Conservation (phyloP, 2,797 vertebrate genomes). For the Peromyscus eremicus region DNA sequence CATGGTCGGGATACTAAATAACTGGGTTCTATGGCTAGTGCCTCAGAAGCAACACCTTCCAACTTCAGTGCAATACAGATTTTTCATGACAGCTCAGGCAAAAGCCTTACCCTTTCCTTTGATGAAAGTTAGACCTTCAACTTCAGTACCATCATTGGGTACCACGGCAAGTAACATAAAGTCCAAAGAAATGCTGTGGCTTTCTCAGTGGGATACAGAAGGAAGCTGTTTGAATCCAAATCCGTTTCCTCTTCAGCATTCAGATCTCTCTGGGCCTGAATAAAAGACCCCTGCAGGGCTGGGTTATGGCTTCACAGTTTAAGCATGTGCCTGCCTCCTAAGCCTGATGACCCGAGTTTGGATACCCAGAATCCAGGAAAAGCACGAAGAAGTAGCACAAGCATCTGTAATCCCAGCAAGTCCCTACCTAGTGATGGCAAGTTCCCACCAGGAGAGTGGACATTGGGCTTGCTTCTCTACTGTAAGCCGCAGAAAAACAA, state of each 20-base stretch:
- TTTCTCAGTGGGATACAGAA: not conserved
- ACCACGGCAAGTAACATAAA: not conserved
- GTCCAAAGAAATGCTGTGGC: not conserved
- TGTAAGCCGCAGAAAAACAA: not conserved
- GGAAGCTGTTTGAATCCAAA: not conserved
- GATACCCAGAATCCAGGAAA: not conserved
- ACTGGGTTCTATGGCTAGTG: not conserved
- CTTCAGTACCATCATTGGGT: not conserved
- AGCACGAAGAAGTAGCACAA: not conserved
- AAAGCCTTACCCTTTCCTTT: not conserved
- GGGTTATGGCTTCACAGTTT: not conserved
- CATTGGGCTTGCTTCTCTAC: not conserved
- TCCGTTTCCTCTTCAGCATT: not conserved
- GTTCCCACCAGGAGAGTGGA: not conserved
- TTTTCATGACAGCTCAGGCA: not conserved
- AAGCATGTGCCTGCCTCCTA: accelerated
- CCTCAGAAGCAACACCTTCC: not conserved
- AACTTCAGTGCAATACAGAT: not conserved
- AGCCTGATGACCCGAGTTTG: not conserved
- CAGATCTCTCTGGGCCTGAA: not conserved
- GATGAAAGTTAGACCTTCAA: not conserved
- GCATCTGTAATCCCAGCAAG: not conserved
- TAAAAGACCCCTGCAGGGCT: not conserved
- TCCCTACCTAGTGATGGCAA: too few species aligned
- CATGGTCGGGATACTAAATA: not conserved